Evolutionary conservation across 2,797 vertebrate species (phyloP).

Genomic region (Onychomys leucogaster): DNA sequence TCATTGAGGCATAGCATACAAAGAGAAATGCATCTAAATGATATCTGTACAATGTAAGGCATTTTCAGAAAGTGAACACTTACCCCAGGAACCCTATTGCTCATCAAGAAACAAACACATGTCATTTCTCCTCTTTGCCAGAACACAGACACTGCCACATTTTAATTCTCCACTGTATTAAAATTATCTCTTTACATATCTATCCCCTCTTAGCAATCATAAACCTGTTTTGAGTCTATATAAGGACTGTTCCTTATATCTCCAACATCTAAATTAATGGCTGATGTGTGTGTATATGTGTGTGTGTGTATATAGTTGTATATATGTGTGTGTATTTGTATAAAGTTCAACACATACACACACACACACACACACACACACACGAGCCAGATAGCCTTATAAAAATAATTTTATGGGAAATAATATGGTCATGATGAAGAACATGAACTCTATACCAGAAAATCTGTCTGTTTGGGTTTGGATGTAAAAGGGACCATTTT

Average conservation of each 20-base stretch:
- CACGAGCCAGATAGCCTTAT: background rate
- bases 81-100: fast-evolving
- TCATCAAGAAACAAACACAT: background rate
- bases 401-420: background rate
- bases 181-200: background rate
- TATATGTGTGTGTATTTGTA: background rate
- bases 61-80: background rate
- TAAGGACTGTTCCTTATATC: background rate
- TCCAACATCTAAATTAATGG: background rate
- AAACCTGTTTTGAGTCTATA: background rate
- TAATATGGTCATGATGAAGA: background rate
- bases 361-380: too few relatives aligned
- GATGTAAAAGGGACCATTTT: background rate
- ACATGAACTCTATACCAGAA: background rate
- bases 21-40: background rate
- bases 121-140: background rate
- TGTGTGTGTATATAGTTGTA: background rate
- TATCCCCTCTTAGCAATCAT: background rate
- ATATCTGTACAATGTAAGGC: background rate
- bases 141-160: background rate
- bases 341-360: background rate
- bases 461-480: background rate
- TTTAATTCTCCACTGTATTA: background rate
- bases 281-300: background rate
- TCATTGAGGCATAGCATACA: background rate